Evolutionary conservation across 2,113 vertebrate genomes (phyloP), one percentile per base, ranked within the genome.

Genomic region (Oncorhynchus keta): DNA sequence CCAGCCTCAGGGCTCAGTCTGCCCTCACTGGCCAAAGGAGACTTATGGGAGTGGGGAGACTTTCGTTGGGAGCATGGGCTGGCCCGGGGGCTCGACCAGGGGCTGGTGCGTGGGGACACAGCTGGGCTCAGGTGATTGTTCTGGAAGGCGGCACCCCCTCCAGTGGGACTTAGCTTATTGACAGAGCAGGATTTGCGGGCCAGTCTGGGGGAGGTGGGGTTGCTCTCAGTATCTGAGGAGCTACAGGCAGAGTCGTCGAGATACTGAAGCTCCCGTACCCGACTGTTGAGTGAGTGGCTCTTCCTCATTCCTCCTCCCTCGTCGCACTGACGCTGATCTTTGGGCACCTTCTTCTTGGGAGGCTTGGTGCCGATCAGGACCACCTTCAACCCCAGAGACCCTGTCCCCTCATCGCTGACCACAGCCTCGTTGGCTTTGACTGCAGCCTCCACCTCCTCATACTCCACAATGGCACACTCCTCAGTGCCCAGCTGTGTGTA

Each of bases 191-290:
- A 92, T 82, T 93, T 95, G 12, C 97, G 93, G 48, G 94, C 92
- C 4, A 96, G 91, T 74, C 94, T 72, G 0, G 98, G 98, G 0
- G 98, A 98, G 0, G 96, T 92, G 0, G 97, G 97, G 57, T 93
- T 96, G 88, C 98, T 99, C 77, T 99, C 98, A 0, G 96, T 95
- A 55, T 99, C 98, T 0, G 98, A 99, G 67, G 97, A 99, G 86
- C 97, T 98, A 85, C 96, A 97, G 74, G 96, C 95, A 0, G 97
- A 98, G 89, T 99, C 97, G 0, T 95, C 96, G 11, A 89, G 85
- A 80, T 95, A 97, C 81, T 99, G 97, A 4, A 99, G 95, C 89
- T 97, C 96, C 62, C 97, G 93, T 0, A 99, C 95, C 68, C 98
- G 89, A 88, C 94, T 97, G 88, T 99, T 98, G 3, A 95, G 93